Conservation (phyloP, 2,888 invertebrate genomes). For the Cryptocephalus moraei region DNA sequence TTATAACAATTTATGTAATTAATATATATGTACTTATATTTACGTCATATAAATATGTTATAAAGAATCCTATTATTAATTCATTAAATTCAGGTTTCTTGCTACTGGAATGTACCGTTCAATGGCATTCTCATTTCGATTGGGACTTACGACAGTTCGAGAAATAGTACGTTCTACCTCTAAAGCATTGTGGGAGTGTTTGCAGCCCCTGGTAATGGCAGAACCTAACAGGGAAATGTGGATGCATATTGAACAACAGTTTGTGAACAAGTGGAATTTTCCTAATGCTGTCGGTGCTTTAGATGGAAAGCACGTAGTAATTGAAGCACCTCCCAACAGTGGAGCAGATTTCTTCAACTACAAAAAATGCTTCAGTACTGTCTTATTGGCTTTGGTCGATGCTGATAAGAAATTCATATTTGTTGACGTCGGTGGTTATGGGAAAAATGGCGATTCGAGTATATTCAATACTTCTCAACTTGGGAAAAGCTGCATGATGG, state of each 20-base stretch:
- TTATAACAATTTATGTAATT: too few species aligned
- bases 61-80: too few species aligned
- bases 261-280: not conserved
- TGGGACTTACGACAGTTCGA: not conserved
- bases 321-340: not conserved
- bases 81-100: not conserved
- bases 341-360: not conserved
- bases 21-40: too few species aligned
- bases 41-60: too few species aligned
- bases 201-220: not conserved
- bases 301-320: too few species aligned
- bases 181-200: not conserved
- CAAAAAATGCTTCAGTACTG: constrained; percentile 1
- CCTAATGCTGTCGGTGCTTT: not conserved
- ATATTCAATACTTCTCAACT: constrained; percentile 3
- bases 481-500: constrained; percentile 2
- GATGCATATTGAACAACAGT: not conserved
- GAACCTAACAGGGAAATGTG: not conserved
- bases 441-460: not conserved
- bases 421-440: constrained; percentile 7
- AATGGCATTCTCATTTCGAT: not conserved
- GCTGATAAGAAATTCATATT: constrained; percentile 9
- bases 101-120: constrained; percentile 1
- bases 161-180: not conserved
- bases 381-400: constrained; percentile 1